These are phyloP conservation scores for Heliconius himera DNA, from an alignment of 1,140 invertebrate genomes.

Conservation along the genomic window DNA sequence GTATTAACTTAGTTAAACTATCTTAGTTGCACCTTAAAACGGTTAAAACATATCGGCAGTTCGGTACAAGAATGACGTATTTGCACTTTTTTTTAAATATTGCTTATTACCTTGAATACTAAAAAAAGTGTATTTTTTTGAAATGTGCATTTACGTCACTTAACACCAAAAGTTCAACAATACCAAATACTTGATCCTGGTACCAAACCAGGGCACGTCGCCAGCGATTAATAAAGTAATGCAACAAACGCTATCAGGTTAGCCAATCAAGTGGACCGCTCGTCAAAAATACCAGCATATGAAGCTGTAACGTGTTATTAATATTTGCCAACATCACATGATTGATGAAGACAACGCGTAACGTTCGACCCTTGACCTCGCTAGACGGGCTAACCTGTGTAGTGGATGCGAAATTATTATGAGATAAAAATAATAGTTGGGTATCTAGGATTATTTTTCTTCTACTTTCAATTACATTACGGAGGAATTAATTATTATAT, in stretches of 20 bases:
- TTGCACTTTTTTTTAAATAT: too few species aligned
- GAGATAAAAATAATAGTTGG: background rate
- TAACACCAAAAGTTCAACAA: background rate
- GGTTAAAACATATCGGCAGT: too few species aligned
- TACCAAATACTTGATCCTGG: background rate
- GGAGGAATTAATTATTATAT: too few species aligned
- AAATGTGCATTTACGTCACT: too few species aligned
- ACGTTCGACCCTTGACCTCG: background rate
- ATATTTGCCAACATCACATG: conserved; percentile 15
- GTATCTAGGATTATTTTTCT: too few species aligned
- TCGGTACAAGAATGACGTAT: too few species aligned
- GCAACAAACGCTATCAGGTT: background rate
- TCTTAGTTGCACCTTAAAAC: too few species aligned
- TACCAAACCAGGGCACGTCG: background rate
- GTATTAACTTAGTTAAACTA: too few species aligned
- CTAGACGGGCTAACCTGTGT: background rate
- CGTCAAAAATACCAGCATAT: background rate
- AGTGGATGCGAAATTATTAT: background rate
- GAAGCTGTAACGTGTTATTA: conserved; percentile 7
- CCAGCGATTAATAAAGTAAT: conserved; percentile 1
- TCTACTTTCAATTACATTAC: too few species aligned
- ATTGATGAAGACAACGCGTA: conserved; percentile 8
- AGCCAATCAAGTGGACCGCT: background rate
- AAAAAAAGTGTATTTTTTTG: too few species aligned
- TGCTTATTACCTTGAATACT: too few species aligned